Percentiles rank a stretch among this genome's conserved stretches.
phyloP scores from a whole-genome alignment of 2,888 invertebrate species.

The Azorinus chamasolen region DNA sequence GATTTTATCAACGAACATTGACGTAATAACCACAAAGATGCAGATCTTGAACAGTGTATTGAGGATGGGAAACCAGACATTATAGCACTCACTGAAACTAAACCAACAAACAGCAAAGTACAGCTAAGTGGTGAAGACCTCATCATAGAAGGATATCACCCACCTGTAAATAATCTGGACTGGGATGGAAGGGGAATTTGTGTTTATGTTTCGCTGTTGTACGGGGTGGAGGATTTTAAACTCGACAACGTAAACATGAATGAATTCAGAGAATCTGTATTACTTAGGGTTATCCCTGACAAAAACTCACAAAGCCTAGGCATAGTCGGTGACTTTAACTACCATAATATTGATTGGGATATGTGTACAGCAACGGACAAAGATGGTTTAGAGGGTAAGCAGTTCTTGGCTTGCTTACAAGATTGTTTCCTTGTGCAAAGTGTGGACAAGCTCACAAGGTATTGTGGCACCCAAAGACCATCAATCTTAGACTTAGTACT shows the following conservation, averaged over 20 bases:
- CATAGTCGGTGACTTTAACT: too few species aligned
- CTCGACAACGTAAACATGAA: neutral
- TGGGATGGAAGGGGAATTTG: slow-evolving; percentile 5
- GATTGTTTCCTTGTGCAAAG: too few species aligned
- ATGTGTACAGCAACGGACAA: neutral
- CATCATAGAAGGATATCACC: slow-evolving; percentile 8
- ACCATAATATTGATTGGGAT: neutral
- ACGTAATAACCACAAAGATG: neutral
- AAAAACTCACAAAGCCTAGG: too few species aligned
- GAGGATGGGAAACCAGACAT: neutral
- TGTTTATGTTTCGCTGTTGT: neutral
- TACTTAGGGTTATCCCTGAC: neutral
- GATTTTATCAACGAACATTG: slow-evolving; percentile 1
- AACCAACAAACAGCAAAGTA: slow-evolving; percentile 3
- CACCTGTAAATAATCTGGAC: slow-evolving; percentile 3
- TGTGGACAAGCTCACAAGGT: neutral
- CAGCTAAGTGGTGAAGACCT: neutral
- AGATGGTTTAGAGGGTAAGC: neutral
- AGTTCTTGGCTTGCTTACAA: too few species aligned
- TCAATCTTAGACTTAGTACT: slow-evolving; percentile 1
- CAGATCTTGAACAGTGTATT: neutral
- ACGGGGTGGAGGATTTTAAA: neutral
- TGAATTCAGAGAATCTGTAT: slow-evolving; percentile 2
- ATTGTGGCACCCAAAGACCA: neutral
- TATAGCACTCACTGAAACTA: slow-evolving; percentile 1